Evolutionary conservation across 2,888 invertebrate genomes (phyloP), one percentile per base, ranked within the genome.

Genomic region (Zygaena filipendulae): DNA sequence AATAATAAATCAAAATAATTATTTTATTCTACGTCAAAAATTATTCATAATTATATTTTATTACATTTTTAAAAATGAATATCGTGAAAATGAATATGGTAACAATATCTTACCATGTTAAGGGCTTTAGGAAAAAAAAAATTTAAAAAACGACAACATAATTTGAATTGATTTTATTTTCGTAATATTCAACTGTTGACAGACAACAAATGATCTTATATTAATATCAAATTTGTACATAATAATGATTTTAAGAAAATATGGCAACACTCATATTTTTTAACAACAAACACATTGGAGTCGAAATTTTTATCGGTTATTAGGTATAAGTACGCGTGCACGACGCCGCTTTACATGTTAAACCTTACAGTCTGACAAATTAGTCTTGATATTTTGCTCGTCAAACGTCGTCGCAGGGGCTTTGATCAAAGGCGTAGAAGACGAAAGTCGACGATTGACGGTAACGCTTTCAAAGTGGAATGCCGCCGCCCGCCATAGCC

Each of bases 171-270:
- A 64, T 70, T 72, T 62, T 75, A 77, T 77, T 77, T 77, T 74
- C 63, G 59, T 77, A 79, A 79, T 79, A 75, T 74, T 75, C 74
- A 79, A 79, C 79, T 75, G 79, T 72, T 66, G 77, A 77, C 72
- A 75, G 74, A 75, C 77, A 79, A 79, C 77, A 77, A 79, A 77
- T 75, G 74, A 71, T 69, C 75, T 74, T 77, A 75, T 62, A 16
- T 16, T 16, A 69, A 67, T 77, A 77, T 75, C 68, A 71, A 71
- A 77, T 77, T 77, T 75, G 77, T 79, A 79, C 77, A 77, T 64
- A 70, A 77, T 64, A 70, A 75, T 74, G 70, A 77, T 77, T 77
- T 16, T 77, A 77, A 75, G 70, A 77, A 72, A 75, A 77, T 77
- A 77, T 79, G 79, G 79, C 79, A 77, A 77, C 75, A 75, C 71